These are phyloP conservation scores for Sycophila sp. DNA, from an alignment of 1,140 invertebrate genomes.

Conservation along the genomic window DNA sequence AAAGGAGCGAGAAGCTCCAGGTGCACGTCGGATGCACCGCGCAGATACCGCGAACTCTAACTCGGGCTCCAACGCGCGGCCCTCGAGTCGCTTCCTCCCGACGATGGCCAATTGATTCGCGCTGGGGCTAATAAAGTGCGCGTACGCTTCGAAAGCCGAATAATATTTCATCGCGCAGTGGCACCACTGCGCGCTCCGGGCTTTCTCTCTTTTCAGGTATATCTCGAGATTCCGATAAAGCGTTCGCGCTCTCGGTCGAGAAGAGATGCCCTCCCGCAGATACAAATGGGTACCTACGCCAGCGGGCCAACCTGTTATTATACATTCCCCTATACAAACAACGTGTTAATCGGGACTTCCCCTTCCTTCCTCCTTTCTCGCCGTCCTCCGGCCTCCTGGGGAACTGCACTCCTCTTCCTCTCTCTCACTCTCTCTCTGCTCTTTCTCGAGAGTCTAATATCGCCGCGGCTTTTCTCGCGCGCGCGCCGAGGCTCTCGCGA, in stretches of 20 bases:
- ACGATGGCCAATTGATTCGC: constrained; percentile 30
- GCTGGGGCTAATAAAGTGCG: not conserved
- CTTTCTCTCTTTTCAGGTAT: constrained; percentile 32
- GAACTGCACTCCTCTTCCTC: not conserved
- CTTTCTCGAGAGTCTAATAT: not conserved
- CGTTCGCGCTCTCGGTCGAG: constrained; percentile 28
- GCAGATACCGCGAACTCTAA: constrained; percentile 51
- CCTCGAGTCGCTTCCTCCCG: not conserved
- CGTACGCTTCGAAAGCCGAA: too few species aligned
- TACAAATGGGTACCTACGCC: constrained; percentile 63
- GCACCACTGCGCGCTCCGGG: not conserved
- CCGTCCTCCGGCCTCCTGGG: not conserved
- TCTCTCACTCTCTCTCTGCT: not conserved
- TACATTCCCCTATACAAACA: constrained; percentile 67
- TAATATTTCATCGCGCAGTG: constrained; percentile 29
- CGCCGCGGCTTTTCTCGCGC: not conserved
- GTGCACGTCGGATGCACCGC: constrained; percentile 57
- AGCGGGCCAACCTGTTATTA: constrained; percentile 65
- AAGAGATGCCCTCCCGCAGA: constrained; percentile 64
- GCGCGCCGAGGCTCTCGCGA: constrained; percentile 25
- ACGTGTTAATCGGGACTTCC: constrained; percentile 65
- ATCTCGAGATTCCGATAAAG: constrained; percentile 30
- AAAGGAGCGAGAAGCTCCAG: constrained; percentile 57
- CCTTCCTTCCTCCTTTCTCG: constrained; percentile 43
- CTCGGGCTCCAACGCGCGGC: too few species aligned